Base-by-base conservation (phyloP, 2,797 vertebrate species). In the Triplophysa bombifrons region DNA sequence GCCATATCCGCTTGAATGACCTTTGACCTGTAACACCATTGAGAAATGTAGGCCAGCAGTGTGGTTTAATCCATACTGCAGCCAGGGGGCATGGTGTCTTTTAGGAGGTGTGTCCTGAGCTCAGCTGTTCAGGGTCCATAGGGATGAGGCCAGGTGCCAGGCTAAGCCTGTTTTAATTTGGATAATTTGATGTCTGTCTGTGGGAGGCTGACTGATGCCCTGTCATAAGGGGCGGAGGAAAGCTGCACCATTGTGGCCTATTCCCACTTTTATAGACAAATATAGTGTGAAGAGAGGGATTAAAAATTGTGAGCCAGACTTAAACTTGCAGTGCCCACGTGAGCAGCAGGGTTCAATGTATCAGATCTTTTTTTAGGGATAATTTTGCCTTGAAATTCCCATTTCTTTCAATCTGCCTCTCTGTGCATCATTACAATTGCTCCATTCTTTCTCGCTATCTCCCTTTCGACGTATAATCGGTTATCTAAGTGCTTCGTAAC, bases 121-220 rank as follows among this genome's bases (percentile, higher is more conserved):
- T 82, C 84, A 85, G 82, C 82, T 85, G 84, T 64, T 58, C 70
- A 38, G 58, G 70, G 27, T 79, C 85, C 83, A 66, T 30, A 10
- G 83, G 78, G 83, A 81, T 38, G 64, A 53, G 66, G 56, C 70
- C 85, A 85, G 80, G 80, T 86, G 82, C 74, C 78, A 55, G 17
- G 14, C 7, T 80, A 78, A 74, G 51, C 63, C 74, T 6, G n/a
- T 70, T 80, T 85, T 84, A 82, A 86, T 86, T 84, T 73, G 80
- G 74, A 83, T 85, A 67, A 80, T 85, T 83, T 74, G 44, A 48
- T 80, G 76, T 65, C 16, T 48, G 34, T 65, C 76, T 69, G 69
- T 75, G 58, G 61, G 67, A 50, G 67, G 61, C 58, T 79, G 72
- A 81, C 70, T 51, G 64, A 83, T 83, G 81, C 17, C 16, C 80